A percentile compares a stretch with the other conserved stretches of the same genome.
Evolutionary conservation across 1,140 invertebrate genomes (phyloP).

Genomic region (Lordiphosa stackelbergi): DNA sequence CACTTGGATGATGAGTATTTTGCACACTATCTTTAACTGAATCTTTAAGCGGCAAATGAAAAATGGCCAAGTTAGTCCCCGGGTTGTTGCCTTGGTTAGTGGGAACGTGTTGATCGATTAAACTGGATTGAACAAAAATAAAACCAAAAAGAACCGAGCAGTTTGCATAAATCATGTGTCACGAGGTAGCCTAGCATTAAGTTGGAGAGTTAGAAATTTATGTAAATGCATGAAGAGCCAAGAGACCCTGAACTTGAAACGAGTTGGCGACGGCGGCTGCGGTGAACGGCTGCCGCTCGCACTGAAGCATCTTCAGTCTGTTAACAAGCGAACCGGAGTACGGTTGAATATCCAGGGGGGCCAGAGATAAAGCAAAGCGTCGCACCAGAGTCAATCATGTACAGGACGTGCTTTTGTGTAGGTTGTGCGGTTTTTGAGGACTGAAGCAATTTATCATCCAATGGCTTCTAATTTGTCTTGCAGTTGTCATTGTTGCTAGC

Average conservation of each 20-base stretch:
- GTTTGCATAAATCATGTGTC: conserved; percentile 67
- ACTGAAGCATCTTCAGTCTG: conserved; percentile 38
- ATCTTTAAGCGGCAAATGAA: conserved; percentile 38
- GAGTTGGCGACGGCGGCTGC: conserved; percentile 29
- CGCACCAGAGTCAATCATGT: conserved; percentile 31
- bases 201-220: conserved; percentile 61
- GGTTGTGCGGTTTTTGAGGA: conserved; percentile 6
- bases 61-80: conserved; percentile 32
- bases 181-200: conserved; percentile 15
- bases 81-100: conserved; percentile 19
- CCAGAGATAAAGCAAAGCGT: conserved; percentile 9
- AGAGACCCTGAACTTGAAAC: conserved; percentile 66
- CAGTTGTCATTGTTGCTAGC: conserved; percentile 45
- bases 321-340: conserved; percentile 38
- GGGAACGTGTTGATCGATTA: conserved; percentile 55
- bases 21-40: conserved; percentile 19
- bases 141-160: conserved; percentile 23
- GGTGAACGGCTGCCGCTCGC: conserved; percentile 14
- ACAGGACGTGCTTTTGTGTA: conserved; percentile 46
- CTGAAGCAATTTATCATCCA: conserved; percentile 11
- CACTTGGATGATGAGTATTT: conserved; percentile 18
- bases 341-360: conserved; percentile 17
- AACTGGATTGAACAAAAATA: conserved; percentile 43
- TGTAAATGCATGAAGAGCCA: conserved; percentile 52
- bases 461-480: conserved; percentile 39